Conservation (phyloP, 2,888 invertebrate species). For the Tetanocera ferruginea region DNA sequence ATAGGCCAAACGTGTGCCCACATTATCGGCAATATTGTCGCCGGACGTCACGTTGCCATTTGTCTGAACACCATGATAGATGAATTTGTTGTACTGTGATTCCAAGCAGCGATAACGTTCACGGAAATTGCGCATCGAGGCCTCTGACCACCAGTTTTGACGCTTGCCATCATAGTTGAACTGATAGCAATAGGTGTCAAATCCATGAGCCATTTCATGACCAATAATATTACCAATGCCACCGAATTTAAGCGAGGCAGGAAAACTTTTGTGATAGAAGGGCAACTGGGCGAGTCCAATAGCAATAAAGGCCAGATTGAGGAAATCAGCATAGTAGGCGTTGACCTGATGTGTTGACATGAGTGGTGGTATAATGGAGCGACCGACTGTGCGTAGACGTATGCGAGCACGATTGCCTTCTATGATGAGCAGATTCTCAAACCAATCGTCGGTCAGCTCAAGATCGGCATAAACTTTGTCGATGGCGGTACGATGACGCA, state of each 20-base stretch:
- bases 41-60: conserved; percentile 71
- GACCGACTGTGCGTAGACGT: conserved; percentile 56
- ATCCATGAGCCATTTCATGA: conserved; percentile 65
- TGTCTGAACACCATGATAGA: conserved; percentile 58
- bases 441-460: conserved; percentile 57
- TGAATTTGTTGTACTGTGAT: conserved; percentile 63
- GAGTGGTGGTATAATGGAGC: conserved; percentile 57
- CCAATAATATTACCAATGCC: conserved; percentile 63
- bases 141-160: conserved; percentile 61
- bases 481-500: conserved; percentile 55
- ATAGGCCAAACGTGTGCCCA: conserved; percentile 89
- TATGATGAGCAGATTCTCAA: conserved; percentile 54
- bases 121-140: conserved; percentile 60
- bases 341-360: conserved; percentile 63
- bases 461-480: conserved; percentile 54
- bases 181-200: conserved; percentile 62
- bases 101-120: conserved; percentile 64
- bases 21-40: conserved; percentile 93
- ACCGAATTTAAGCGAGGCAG: conserved; percentile 60
- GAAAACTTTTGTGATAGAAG: conserved; percentile 49
- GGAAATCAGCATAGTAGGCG: conserved; percentile 63
- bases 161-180: conserved; percentile 61
- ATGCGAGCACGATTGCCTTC: conserved; percentile 56
- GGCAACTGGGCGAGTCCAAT: conserved; percentile 57
- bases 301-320: conserved; percentile 61